Conservation (phyloP, 2,113 vertebrate genomes). For the Pseudois nayaur region DNA sequence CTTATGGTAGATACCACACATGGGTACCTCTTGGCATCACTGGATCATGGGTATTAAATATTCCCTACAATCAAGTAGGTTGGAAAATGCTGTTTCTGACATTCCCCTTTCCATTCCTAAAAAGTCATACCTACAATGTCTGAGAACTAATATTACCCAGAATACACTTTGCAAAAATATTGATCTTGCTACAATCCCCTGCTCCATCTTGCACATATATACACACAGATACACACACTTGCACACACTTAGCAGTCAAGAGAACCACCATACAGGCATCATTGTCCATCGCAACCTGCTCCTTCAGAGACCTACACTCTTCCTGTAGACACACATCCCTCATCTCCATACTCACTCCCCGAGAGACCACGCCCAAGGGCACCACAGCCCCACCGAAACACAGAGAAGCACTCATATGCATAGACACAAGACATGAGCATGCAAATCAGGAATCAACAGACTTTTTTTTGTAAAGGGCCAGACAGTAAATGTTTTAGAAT, state of each 20-base stretch:
- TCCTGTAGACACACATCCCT: background rate
- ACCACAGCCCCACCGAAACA: background rate
- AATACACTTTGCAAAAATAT: background rate
- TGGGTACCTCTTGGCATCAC: background rate
- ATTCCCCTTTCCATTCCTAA: background rate
- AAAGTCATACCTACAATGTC: background rate
- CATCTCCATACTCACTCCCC: background rate
- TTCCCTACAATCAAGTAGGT: background rate
- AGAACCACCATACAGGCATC: background rate
- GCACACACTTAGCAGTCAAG: background rate
- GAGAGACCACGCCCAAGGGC: fast-evolving
- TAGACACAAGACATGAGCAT: background rate
- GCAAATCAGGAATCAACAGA: background rate
- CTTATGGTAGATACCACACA: background rate
- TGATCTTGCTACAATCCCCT: background rate
- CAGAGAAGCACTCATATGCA: background rate
- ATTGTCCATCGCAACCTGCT: background rate
- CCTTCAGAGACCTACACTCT: background rate
- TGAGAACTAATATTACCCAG: background rate
- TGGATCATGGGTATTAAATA: background rate
- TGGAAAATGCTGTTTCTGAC: background rate
- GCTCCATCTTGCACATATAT: background rate
- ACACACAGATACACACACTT: too few relatives aligned
- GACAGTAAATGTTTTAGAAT: background rate
- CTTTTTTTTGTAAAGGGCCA: background rate